Evolutionary conservation across 1,140 invertebrate species (phyloP).

Genomic region (Procambarus clarkii): DNA sequence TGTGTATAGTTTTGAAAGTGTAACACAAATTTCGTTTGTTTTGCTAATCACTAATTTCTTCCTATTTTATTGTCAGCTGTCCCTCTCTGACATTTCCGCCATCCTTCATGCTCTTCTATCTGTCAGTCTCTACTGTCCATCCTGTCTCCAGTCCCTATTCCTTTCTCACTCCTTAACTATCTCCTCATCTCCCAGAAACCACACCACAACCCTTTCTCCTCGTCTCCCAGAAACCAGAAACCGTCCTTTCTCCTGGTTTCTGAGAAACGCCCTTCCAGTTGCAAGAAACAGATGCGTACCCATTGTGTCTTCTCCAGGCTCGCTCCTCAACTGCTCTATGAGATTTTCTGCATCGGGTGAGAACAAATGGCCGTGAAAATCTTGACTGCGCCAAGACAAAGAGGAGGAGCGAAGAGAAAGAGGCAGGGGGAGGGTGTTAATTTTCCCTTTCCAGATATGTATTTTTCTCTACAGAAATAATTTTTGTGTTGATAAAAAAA

Average conservation of each 20-base stretch:
- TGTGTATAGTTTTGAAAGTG: too few species aligned
- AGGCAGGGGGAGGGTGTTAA: neutral
- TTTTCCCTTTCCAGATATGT: neutral
- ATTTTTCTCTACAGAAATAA: too few species aligned
- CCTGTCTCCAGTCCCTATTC: neutral
- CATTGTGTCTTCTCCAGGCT: slow-evolving; percentile 35
- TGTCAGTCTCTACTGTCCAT: neutral
- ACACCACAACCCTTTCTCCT: neutral
- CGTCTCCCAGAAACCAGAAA: neutral
- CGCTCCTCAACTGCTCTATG: slow-evolving; percentile 21
- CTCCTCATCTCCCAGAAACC: neutral
- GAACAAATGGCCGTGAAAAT: slow-evolving; percentile 66
- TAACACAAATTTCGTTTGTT: neutral
- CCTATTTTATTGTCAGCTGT: too few species aligned
- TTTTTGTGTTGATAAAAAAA: too few species aligned
- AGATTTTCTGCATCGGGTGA: slow-evolving; percentile 63
- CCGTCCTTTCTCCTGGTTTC: neutral
- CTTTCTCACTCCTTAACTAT: slow-evolving; percentile 17
- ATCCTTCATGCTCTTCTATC: neutral
- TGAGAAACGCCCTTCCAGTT: neutral
- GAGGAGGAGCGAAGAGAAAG: neutral
- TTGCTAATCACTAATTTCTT: too few species aligned
- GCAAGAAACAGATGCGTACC: slow-evolving; percentile 45
- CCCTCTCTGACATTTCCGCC: neutral
- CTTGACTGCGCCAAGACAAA: slow-evolving; percentile 56